Evolutionary conservation across 2,797 vertebrate genomes (phyloP).

Genomic region (Argyrosomus regius): DNA sequence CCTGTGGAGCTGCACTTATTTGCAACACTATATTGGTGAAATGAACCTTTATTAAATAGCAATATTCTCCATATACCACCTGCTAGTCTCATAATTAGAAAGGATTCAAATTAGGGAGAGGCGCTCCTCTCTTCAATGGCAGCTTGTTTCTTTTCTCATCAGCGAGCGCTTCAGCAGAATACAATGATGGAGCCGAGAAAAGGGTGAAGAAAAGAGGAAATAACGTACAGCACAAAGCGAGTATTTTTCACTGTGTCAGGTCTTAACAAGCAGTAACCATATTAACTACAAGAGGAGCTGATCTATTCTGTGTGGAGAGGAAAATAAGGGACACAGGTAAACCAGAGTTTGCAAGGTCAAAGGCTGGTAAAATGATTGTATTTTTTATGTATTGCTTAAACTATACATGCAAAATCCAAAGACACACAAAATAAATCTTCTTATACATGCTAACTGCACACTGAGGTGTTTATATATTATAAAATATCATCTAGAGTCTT

Average conservation of each 20-base stretch:
- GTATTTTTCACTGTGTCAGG: slow-evolving; percentile 36
- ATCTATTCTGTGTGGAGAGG: too few species aligned
- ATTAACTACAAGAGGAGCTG: too few species aligned
- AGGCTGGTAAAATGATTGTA: too few species aligned
- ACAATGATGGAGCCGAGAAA: slow-evolving; percentile 52
- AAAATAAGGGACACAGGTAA: too few species aligned
- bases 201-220: slow-evolving; percentile 40
- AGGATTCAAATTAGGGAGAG: slow-evolving; percentile 75
- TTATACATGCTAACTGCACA: too few species aligned
- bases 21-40: slow-evolving; percentile 69
- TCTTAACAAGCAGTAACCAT: slow-evolving; percentile 42
- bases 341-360: too few species aligned
- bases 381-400: too few species aligned
- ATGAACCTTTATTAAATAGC: slow-evolving; percentile 78
- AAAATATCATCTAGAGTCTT: too few species aligned
- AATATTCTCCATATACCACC: slow-evolving; percentile 80
- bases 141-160: slow-evolving; percentile 68
- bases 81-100: slow-evolving; percentile 77
- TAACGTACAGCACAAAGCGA: slow-evolving; percentile 49
- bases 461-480: too few species aligned
- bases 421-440: too few species aligned
- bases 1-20: slow-evolving; percentile 63
- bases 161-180: slow-evolving; percentile 63
- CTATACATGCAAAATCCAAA: too few species aligned
- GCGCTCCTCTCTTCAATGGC: slow-evolving; percentile 59